phyloP scores from a whole-genome alignment of 2,888 invertebrate genomes.

The Thereva unica region DNA sequence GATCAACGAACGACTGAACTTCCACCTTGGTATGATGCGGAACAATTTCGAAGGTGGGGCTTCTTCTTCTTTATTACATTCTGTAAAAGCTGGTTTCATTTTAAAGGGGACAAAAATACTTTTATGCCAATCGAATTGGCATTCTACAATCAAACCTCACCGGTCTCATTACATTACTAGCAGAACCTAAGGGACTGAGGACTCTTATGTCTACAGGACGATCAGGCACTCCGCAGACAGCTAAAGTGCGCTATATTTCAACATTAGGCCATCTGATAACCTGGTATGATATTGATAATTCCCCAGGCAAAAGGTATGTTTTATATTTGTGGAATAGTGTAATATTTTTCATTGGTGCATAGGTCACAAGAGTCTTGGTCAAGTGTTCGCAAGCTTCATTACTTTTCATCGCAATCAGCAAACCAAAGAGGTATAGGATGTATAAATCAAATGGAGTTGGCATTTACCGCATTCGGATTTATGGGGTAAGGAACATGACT shows the following conservation, averaged over 20 bases:
- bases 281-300: slow-evolving; percentile 76
- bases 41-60: background rate
- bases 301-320: slow-evolving; percentile 63
- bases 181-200: slow-evolving; percentile 69
- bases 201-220: slow-evolving; percentile 69
- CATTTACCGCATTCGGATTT: slow-evolving; percentile 79
- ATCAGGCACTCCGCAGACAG: slow-evolving; percentile 64
- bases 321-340: slow-evolving; percentile 46
- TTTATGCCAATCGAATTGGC: slow-evolving; percentile 66
- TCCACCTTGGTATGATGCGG: slow-evolving; percentile 3
- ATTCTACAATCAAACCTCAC: slow-evolving; percentile 69
- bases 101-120: slow-evolving; percentile 71
- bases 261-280: slow-evolving; percentile 72
- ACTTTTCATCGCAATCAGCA: slow-evolving; percentile 61
- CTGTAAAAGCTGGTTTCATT: slow-evolving; percentile 9
- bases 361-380: slow-evolving; percentile 68
- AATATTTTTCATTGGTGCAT: slow-evolving; percentile 33
- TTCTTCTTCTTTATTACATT: too few relatives aligned
- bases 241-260: slow-evolving; percentile 73
- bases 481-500: slow-evolving; percentile 60
- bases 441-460: slow-evolving; percentile 78
- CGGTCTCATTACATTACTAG: slow-evolving; percentile 70
- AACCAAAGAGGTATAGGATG: slow-evolving; percentile 59
- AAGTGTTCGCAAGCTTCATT: slow-evolving; percentile 66
- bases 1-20: background rate